Conservation (phyloP, 2,797 vertebrate genomes). For the Uromys caudimaculatus region DNA sequence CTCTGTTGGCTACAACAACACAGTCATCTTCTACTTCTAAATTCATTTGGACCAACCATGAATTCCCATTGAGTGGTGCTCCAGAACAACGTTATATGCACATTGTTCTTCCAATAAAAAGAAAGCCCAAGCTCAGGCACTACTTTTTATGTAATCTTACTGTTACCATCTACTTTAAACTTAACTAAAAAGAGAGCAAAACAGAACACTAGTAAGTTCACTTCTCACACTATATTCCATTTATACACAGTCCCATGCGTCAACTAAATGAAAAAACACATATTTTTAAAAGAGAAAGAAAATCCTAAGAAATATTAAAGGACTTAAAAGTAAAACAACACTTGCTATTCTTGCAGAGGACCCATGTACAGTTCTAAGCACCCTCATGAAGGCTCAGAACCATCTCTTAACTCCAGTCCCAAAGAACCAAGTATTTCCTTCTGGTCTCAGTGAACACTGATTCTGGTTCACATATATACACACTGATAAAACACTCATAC, state of each 20-base stretch:
- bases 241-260: background rate
- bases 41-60: slow-evolving; percentile 92
- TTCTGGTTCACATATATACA: background rate
- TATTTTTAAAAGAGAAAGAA: background rate
- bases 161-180: slow-evolving; percentile 59
- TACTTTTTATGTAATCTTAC: slow-evolving; percentile 82
- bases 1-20: slow-evolving; percentile 90
- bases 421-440: background rate
- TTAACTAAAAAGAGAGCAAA: background rate
- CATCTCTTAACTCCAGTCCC: background rate
- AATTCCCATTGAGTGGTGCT: slow-evolving; percentile 91
- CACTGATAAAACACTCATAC: background rate
- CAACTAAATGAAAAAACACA: background rate
- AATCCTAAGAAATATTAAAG: background rate
- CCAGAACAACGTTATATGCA: slow-evolving; percentile 88
- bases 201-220: background rate
- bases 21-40: slow-evolving; percentile 93
- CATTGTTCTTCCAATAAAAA: slow-evolving; percentile 93
- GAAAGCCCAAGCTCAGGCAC: slow-evolving; percentile 94
- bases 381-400: background rate
- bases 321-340: too few species aligned
- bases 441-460: background rate
- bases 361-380: background rate
- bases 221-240: background rate
- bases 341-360: background rate